Base-by-base conservation (phyloP, 2,797 vertebrate species). In the Smutsia temminckii region DNA sequence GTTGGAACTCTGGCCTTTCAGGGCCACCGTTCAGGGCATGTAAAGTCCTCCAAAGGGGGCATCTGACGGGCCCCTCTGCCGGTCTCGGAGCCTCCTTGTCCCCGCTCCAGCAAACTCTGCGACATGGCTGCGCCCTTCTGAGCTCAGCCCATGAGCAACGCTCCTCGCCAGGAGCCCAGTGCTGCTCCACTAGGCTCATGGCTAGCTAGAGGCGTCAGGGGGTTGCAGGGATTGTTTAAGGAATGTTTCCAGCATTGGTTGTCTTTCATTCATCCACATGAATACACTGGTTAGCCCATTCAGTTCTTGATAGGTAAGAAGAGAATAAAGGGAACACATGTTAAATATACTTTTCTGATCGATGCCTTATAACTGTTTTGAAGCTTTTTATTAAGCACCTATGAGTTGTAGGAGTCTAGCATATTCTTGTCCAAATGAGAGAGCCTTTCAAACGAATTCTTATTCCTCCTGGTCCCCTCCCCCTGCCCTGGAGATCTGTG, bases 371-470 rank as follows among this genome's bases (percentile, higher is more conserved):
- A 53, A 51, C 93, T 94, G 49, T 96, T 40, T 83, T 49, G 94
- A 94, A 97, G 53, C 77, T 85, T 93, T 97, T 90, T 61, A 72
- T 88, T 74, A 61, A 96, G 2, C 51, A 37, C 83, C 3, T 88
- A 13, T 91, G 10, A 59, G 27, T 17, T 92, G 29, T 90, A 46
- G 88, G 77, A 75, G 32, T 61, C 66, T 61, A 79, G 40, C 17
- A 34, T 2, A 0, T 53, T 89, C 78, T 57, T 69, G 25, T 89
- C 87, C 72, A n/a, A 85, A 64, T 29, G 59, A 49, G 68, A 78
- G 71, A 63, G 78, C 17, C 66, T 74, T 84, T 64, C 84, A 53
- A 49, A 20, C 64, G 49, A n/a, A 53, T 29, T 74, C n/a, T 20
- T 34, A 29, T 21, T 21, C 13, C 49, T 49, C 17, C 20, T 3